Evolutionary conservation across 2,113 vertebrate genomes (phyloP).

Genomic region (Tringa solitaria): DNA sequence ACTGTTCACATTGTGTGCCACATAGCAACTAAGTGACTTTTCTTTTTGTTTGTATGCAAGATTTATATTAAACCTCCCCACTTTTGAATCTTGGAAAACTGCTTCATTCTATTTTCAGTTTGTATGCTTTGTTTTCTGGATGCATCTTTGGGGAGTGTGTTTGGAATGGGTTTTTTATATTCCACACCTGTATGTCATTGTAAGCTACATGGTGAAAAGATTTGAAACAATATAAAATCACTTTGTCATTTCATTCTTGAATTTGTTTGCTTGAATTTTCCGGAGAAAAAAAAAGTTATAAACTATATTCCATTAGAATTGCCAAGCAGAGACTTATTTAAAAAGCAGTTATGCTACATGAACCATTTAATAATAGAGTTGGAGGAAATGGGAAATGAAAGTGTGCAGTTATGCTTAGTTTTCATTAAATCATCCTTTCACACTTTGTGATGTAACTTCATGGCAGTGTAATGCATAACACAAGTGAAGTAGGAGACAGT

Average conservation of each 20-base stretch:
- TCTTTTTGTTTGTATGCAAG: neutral
- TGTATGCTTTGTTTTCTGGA: neutral
- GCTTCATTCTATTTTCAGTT: neutral
- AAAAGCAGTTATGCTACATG: neutral
- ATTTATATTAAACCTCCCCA: neutral
- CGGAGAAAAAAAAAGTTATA: neutral
- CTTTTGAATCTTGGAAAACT: neutral
- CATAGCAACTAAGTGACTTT: neutral
- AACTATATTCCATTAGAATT: neutral
- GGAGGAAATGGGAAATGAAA: conserved; percentile 33
- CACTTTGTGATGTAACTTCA: neutral
- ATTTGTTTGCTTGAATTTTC: conserved; percentile 2
- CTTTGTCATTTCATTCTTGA: neutral
- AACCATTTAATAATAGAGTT: conserved; percentile 39
- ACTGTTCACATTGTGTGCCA: neutral
- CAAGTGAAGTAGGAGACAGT: neutral
- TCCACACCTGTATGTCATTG: neutral
- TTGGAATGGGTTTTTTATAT: neutral
- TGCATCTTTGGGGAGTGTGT: neutral
- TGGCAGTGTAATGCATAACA: neutral
- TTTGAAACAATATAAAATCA: neutral
- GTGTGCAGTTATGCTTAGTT: neutral
- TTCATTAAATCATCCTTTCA: conserved; percentile 27
- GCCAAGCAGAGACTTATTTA: neutral
- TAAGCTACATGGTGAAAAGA: neutral